Evolutionary conservation across 2,113 vertebrate species (phyloP).

Genomic region (Larimichthys polyactis): DNA sequence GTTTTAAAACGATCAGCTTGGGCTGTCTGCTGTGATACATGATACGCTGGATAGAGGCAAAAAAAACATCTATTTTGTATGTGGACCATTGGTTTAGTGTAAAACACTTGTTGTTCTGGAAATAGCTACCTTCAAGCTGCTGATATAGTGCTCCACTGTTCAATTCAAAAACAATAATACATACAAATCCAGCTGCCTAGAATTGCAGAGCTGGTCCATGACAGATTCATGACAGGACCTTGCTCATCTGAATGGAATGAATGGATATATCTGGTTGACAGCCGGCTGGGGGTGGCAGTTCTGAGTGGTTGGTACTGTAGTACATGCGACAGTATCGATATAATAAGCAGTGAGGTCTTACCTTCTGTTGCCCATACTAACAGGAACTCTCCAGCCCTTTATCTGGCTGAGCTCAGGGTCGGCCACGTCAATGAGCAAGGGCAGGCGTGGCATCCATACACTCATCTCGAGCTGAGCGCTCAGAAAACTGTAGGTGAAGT

Average conservation of each 20-base stretch:
- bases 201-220: too few species aligned
- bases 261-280: too few species aligned
- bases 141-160: background rate
- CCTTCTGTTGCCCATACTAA: constrained; percentile 81
- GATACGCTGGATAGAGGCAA: background rate
- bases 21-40: background rate
- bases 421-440: constrained; percentile 92
- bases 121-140: background rate
- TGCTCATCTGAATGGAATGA: too few species aligned
- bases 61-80: background rate
- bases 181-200: too few species aligned
- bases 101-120: background rate
- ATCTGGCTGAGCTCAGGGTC: constrained; percentile 97
- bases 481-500: constrained; percentile 94
- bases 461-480: constrained; percentile 90
- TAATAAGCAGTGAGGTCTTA: constrained; percentile 27
- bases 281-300: too few species aligned
- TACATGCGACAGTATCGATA: background rate
- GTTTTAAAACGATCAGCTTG: background rate
- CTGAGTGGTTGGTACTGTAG: too few species aligned
- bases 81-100: background rate
- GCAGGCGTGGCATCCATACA: constrained; percentile 94
- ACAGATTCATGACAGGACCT: too few species aligned
- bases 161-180: background rate
- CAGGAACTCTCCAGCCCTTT: constrained; percentile 94